Conservation (phyloP, 2,888 invertebrate species). For the Cheilosia vernalis region DNA sequence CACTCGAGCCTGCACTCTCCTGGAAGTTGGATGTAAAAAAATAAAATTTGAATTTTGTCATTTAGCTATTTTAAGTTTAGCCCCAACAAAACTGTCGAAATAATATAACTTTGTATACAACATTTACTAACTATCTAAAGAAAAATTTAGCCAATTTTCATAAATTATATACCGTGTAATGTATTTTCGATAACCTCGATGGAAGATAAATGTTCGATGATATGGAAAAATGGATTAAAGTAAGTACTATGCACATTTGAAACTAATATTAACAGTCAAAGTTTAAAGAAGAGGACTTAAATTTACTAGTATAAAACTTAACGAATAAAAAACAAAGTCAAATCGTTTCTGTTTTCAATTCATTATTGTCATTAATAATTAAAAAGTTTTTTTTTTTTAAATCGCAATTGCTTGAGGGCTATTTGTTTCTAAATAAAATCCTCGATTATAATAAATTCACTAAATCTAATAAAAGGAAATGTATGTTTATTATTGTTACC, state of each 20-base stretch:
- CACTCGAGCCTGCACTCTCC: too few relatives aligned
- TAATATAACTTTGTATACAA: background rate
- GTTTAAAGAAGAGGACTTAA: constrained; percentile 10
- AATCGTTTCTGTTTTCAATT: constrained; percentile 25
- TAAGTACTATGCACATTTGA: constrained; percentile 15
- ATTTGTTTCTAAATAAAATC: constrained; percentile 46
- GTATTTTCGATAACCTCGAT: constrained; percentile 25
- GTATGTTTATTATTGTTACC: constrained; percentile 22
- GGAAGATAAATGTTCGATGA: constrained; percentile 61
- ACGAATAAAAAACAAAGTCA: constrained; percentile 10
- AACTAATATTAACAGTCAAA: constrained; percentile 32
- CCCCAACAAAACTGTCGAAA: background rate
- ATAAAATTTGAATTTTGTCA: too few relatives aligned
- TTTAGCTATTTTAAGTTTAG: too few relatives aligned
- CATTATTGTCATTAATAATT: constrained; percentile 70
- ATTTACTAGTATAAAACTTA: constrained; percentile 3
- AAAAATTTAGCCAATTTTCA: constrained; percentile 31
- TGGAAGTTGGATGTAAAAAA: too few relatives aligned
- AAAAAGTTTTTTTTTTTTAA: constrained; percentile 21
- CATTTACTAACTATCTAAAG: background rate
- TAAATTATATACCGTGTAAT: constrained; percentile 3
- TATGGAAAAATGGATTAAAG: constrained; percentile 49
- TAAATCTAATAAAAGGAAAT: constrained; percentile 50
- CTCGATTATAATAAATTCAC: constrained; percentile 48
- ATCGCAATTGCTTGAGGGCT: constrained; percentile 53